A percentile compares a stretch with the other conserved stretches of the same genome.
These are phyloP conservation scores for Myotis brandtii DNA, from an alignment of 2,113 vertebrate genomes.

Conservation along the genomic window DNA sequence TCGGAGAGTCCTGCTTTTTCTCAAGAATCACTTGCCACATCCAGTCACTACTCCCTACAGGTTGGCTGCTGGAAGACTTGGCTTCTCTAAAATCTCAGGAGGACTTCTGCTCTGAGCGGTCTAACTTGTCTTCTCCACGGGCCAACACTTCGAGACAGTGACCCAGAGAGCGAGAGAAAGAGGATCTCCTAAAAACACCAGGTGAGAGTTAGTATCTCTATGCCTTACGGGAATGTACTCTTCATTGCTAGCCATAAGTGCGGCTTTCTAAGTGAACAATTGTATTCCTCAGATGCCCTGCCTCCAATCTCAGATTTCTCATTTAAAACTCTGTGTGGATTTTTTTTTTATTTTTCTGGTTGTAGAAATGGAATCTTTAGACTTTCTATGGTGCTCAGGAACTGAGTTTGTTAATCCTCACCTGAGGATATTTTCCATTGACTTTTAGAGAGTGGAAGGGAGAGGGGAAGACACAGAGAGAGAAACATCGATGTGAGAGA, in stretches of 20 bases:
- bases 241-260: neutral
- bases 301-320: neutral
- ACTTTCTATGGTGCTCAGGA: neutral
- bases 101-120: neutral
- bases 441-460: too few species aligned
- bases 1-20: neutral
- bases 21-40: neutral
- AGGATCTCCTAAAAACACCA: neutral
- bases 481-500: too few species aligned
- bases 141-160: neutral
- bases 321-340: neutral
- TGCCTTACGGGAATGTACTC: neutral
- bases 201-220: neutral
- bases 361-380: neutral
- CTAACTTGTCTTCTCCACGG: neutral
- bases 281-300: neutral
- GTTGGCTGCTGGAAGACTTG: neutral
- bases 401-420: neutral
- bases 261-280: neutral
- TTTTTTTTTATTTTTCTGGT: neutral
- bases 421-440: too few species aligned
- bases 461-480: too few species aligned
- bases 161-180: neutral
- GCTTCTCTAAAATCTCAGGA: neutral
- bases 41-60: neutral